These are phyloP conservation scores for Catalaphyllia jardinei DNA, from an alignment of 64 coral and sea anemone genomes.

Conservation along the genomic window DNA sequence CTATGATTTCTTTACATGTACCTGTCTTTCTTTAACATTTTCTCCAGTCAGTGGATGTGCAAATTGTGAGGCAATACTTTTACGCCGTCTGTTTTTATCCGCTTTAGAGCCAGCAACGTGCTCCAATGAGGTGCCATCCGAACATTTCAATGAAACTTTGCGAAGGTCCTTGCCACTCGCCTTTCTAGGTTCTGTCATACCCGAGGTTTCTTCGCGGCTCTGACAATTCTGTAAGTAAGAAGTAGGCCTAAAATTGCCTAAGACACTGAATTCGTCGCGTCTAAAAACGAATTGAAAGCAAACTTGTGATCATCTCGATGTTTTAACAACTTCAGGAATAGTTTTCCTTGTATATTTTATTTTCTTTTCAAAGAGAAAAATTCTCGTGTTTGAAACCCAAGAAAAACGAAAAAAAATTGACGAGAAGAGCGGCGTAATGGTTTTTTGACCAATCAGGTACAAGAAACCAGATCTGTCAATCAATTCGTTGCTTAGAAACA, in stretches of 20 bases:
- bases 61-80: constrained; percentile 72
- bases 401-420: neutral
- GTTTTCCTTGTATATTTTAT: neutral
- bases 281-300: neutral
- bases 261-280: neutral
- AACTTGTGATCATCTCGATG: neutral
- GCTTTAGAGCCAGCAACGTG: constrained; percentile 23
- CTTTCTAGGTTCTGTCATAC: neutral
- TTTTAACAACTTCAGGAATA: neutral
- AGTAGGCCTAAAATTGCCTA: neutral
- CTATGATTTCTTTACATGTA: neutral
- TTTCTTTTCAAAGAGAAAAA: neutral
- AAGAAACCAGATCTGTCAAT: neutral
- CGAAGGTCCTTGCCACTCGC: constrained; percentile 15
- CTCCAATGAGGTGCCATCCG: constrained; percentile 12
- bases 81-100: constrained; percentile 71
- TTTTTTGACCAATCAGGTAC: constrained; percentile 22
- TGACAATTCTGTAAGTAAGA: constrained; percentile 18
- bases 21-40: constrained; percentile 90
- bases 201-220: neutral
- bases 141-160: constrained; percentile 37
- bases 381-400: neutral
- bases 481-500: constrained; percentile 30
- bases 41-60: constrained; percentile 89
- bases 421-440: neutral